Evolutionary conservation across 1,140 invertebrate genomes (phyloP), one percentile per base, ranked within the genome.

Genomic region (Thaumetopoea pityocampa): DNA sequence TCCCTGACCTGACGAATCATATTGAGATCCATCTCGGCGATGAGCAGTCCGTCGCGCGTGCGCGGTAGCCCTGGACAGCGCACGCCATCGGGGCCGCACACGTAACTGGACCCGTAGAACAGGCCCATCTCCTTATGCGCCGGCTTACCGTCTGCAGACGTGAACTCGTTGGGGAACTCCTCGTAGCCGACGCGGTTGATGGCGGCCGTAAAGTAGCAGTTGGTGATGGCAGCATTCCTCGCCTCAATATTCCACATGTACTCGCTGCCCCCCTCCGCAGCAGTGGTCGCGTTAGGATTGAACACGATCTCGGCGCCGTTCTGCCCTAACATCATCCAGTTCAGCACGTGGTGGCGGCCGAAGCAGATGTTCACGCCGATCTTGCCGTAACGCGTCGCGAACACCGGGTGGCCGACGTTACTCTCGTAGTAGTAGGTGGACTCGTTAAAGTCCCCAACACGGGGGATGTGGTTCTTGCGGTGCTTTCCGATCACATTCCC

Each of bases 271-370:
- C 73, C 74, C 12, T 81, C 74, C 22, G 85, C 85, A 4, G 72
- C 78, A 45, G 96, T 92, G 2, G 98, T 99, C 4, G 98, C 98
- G 3, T 96, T 98, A 1, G 98, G 98, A 85, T 99, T 99, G 77
- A 99, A 99, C 0, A 99, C 97, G 29, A 99, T 98, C 87, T 99
- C 98, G 3, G 97, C 98, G n/a, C 96, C 96, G 85, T 99, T 99
- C 7, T 99, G 72, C 0, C 94, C 96, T 78, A 95, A 98, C 93
- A 96, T 96, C 86, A 97, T 89, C 98, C 98, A 99, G 73, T 99
- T 99, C 42, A 95, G 89, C 0, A 98, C 97, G 87, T 99, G 98
- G 86, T 99, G 98, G 3, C 98, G 90, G 0, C 97, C 98, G 74
- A 98, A 99, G 77, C 98, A 99, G 60, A 99, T 98, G 67, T 99